A percentile compares a stretch with the other conserved stretches of the same genome.
Conservation (phyloP, 2,888 invertebrate species). For the Campoletis raptor region DNA sequence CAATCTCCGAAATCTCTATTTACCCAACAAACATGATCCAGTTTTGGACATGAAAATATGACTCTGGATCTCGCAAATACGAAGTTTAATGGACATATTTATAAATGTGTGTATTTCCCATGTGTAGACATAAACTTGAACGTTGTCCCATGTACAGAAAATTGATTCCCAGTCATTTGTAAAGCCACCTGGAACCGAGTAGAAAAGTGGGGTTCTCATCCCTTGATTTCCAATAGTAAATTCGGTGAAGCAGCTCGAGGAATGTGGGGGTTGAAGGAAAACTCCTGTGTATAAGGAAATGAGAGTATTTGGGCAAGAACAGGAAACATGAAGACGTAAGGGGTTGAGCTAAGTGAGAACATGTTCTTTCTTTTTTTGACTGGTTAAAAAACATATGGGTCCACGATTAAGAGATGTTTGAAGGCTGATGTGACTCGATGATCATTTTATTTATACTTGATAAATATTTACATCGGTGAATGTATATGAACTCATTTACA, state of each 20-base stretch:
- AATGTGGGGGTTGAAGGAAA: neutral
- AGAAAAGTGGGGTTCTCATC: conserved; percentile 9
- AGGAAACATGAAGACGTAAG: conserved; percentile 44
- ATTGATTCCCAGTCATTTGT: conserved; percentile 64
- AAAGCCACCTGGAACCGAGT: conserved; percentile 61
- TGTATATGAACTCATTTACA: neutral
- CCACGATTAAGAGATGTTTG: conserved; percentile 31
- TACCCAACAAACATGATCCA: neutral
- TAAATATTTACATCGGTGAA: neutral
- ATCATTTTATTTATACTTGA: conserved; percentile 20
- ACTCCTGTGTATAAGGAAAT: conserved; percentile 33
- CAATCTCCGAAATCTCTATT: neutral
- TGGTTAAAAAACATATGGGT: conserved; percentile 1
- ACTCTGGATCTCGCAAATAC: neutral
- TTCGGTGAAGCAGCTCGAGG: neutral
- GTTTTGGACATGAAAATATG: neutral
- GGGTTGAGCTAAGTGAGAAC: neutral
- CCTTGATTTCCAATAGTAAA: neutral
- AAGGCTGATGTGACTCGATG: conserved; percentile 32
- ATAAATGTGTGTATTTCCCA: neutral
- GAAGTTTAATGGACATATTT: neutral
- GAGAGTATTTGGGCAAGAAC: conserved; percentile 48
- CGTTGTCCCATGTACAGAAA: neutral
- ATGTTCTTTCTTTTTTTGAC: neutral
- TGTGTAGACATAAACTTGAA: neutral